These are phyloP conservation scores for Campylorhamphus procurvoides DNA, from an alignment of 2,113 vertebrate species.

Conservation along the genomic window DNA sequence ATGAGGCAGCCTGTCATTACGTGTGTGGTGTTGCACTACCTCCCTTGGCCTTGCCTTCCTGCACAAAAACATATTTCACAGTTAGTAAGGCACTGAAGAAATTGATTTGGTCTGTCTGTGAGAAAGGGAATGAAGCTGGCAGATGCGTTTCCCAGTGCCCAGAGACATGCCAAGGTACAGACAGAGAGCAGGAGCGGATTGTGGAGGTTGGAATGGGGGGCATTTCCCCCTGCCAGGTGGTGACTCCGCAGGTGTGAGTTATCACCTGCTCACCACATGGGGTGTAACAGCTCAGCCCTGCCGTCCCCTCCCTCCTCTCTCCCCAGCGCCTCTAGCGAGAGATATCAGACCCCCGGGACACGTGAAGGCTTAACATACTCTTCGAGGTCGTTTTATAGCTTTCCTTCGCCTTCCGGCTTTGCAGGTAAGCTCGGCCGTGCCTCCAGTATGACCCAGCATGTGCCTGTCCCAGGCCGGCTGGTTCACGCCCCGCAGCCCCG, in stretches of 20 bases:
- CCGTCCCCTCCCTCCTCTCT: fast-evolving
- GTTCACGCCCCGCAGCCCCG: fast-evolving
- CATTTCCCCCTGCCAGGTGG: neutral
- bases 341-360: fast-evolving
- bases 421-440: neutral
- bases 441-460: fast-evolving
- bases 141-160: neutral
- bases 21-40: neutral
- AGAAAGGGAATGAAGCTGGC: neutral
- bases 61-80: neutral
- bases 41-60: neutral
- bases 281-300: neutral
- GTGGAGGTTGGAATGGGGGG: fast-evolving
- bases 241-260: neutral
- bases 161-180: fast-evolving
- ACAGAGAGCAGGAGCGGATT: neutral
- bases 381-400: fast-evolving
- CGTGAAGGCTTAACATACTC: neutral
- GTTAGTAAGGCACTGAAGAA: neutral
- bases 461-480: fast-evolving
- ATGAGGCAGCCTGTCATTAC: fast-evolving
- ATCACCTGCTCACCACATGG: neutral
- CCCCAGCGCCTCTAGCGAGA: no score
- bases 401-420: neutral
- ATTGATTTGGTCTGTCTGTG: fast-evolving